Base-by-base conservation (phyloP, 2,797 vertebrate genomes). In the Diplodus puntazzo region DNA sequence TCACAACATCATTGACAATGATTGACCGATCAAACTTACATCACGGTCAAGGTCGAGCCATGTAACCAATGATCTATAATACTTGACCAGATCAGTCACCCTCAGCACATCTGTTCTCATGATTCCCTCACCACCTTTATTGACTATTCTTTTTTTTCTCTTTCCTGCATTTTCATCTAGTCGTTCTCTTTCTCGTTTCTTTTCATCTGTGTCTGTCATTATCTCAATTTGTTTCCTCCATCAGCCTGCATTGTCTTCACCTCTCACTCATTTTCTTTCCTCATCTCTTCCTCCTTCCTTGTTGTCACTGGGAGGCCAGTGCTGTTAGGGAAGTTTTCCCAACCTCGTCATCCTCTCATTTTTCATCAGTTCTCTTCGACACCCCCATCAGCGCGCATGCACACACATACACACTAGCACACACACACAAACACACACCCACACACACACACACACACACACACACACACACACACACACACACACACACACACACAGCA, bases 291-390 rank as follows among this genome's bases (percentile, higher is more conserved):
- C 71, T 71, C 69, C 71, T 75, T 79, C 74, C 77, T 85, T 69
- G 79, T 92, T 91, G 91, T 90, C 85, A 89, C 54, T 16, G 73
- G 66, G 76, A 90, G 88, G 82, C 81, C 78, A 77, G 71, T 14
- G 80, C 87, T 92, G 90, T 89, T 77, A 49, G 68, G 70, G 81
- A 92, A 91, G 85, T 94, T 94, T 94, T 92, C 81, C 75, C 90
- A 91, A 92, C 92, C 90, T 89, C 85, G 87, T 92, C 89, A 86
- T 93, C 88, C 91, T 89, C 89, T 92, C 88, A 91, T 94, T 95
- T 95, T 92, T 94, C 93, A 94, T 93, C 91, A 89, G 76, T 69
- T 60, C 69, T 68, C 83, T 77, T 76, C 25, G 20, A 72, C 62
- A 46, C 5, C 3, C 62, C 55, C 27, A 42, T 4, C n/a, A 25